Conservation (phyloP, 2,797 vertebrate species). For the Tauraco hartlaubi region DNA sequence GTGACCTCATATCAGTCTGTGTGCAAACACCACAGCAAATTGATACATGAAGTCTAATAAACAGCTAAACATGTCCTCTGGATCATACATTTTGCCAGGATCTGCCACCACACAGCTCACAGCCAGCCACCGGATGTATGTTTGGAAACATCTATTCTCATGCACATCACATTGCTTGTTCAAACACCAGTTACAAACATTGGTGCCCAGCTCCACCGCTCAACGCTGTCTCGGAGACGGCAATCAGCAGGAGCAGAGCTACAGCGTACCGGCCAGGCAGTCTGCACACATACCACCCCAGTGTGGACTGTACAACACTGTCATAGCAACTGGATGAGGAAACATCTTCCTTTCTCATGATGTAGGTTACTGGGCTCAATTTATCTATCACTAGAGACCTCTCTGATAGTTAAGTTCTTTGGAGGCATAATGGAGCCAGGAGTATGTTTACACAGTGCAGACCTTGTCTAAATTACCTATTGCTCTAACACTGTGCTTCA, state of each 20-base stretch:
- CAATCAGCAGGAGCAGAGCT: not conserved
- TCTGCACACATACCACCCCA: rapidly evolving
- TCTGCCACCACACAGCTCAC: not conserved
- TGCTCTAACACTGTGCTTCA: not conserved
- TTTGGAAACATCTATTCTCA: not conserved
- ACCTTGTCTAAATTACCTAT: not conserved
- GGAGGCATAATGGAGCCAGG: not conserved
- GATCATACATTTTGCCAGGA: not conserved
- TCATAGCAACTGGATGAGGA: not conserved
- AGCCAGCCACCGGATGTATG: rapidly evolving
- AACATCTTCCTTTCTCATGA: rapidly evolving
- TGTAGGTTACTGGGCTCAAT: not conserved
- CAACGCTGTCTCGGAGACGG: not conserved
- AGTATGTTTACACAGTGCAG: not conserved
- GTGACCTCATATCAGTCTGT: not conserved
- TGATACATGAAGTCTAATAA: not conserved
- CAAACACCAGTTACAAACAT: not conserved
- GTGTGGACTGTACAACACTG: not conserved
- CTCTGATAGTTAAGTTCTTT: not conserved
- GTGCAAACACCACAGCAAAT: not conserved
- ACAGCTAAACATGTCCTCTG: not conserved
- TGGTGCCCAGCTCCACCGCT: rapidly evolving
- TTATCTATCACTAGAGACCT: not conserved
- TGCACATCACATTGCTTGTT: not conserved
- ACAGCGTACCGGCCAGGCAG: rapidly evolving